A percentile compares a stretch with the other conserved stretches of the same genome.
Conservation (phyloP, 2,797 vertebrate genomes). For the Coilia nasus region DNA sequence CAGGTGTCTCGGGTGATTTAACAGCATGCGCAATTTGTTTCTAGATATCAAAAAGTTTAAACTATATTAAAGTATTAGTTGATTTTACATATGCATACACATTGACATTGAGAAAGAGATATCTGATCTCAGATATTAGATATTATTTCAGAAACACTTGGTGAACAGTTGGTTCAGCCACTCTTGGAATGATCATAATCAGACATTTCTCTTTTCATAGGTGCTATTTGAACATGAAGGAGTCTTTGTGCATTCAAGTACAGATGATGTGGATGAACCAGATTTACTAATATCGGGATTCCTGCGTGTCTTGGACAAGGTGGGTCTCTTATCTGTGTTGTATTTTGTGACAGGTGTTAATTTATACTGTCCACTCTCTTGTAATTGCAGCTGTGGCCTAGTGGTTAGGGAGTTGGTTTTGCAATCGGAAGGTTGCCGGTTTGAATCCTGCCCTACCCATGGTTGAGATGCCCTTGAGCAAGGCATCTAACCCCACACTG, state of each 20-base stretch:
- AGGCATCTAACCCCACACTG: no score
- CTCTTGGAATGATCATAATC: background rate
- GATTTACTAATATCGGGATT: constrained; percentile 86
- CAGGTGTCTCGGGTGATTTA: background rate
- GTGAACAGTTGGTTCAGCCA: background rate
- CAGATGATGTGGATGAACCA: constrained; percentile 82
- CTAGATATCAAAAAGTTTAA: background rate
- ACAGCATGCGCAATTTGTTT: background rate
- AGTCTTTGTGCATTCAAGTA: constrained; percentile 87
- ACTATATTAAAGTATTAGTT: background rate
- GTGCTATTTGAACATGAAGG: constrained; percentile 90
- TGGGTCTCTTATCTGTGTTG: constrained; percentile 56
- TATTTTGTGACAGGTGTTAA: background rate
- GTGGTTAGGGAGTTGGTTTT: no score
- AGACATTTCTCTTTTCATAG: constrained; percentile 60
- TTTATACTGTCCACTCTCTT: background rate
- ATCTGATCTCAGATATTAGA: background rate
- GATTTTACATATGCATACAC: background rate
- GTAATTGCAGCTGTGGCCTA: background rate
- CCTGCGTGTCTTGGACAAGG: constrained; percentile 90
- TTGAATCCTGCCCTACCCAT: no score
- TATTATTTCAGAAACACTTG: background rate
- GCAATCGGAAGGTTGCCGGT: no score
- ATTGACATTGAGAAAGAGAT: background rate
- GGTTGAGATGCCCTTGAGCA: no score